Evolutionary conservation across 1,140 invertebrate species (phyloP).

Genomic region (Papilio machaon): DNA sequence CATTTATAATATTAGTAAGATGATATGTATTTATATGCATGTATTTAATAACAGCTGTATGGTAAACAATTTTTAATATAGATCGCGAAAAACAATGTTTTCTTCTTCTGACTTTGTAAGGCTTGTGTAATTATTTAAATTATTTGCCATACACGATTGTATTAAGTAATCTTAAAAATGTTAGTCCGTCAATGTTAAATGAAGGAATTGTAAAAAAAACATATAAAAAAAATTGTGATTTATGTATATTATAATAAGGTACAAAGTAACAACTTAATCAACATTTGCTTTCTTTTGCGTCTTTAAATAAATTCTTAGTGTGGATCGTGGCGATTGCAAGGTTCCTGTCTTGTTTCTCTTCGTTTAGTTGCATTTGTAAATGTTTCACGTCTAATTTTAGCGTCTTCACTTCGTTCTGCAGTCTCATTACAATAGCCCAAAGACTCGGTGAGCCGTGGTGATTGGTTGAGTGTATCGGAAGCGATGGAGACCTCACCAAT

Average conservation of each 20-base stretch:
- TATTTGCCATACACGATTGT: too few species aligned
- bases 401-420: conserved; percentile 77
- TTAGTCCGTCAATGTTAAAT: neutral
- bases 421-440: conserved; percentile 75
- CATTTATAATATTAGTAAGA: too few species aligned
- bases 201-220: neutral
- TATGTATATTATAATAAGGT: neutral
- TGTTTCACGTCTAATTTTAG: conserved; percentile 75
- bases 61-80: too few species aligned
- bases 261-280: conserved; percentile 45
- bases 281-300: conserved; percentile 81
- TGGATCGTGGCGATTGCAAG: conserved; percentile 77
- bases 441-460: conserved; percentile 68
- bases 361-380: conserved; percentile 72
- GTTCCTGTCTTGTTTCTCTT: conserved; percentile 78
- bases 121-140: too few species aligned
- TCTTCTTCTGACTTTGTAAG: too few species aligned
- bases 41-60: too few species aligned
- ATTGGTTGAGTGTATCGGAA: conserved; percentile 70
- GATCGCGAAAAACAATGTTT: too few species aligned
- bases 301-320: conserved; percentile 72
- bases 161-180: too few species aligned
- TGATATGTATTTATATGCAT: too few species aligned
- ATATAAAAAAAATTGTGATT: neutral
- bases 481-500: conserved; percentile 76